These are phyloP conservation scores for Saguinus imperator DNA, from an alignment of 2,113 vertebrate species.

Conservation along the genomic window DNA sequence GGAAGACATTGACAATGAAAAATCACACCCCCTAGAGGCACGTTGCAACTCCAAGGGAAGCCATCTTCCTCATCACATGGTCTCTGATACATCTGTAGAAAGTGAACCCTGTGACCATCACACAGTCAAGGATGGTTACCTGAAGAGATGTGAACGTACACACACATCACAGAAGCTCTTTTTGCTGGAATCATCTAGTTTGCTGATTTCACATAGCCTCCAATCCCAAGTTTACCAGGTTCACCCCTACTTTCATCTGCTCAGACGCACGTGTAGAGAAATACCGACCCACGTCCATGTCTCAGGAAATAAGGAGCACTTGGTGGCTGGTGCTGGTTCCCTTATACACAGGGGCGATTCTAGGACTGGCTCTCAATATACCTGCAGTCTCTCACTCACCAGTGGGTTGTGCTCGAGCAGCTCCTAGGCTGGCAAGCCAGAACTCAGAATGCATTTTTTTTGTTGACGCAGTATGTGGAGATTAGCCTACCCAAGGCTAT, in stretches of 20 bases:
- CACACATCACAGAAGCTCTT: not conserved
- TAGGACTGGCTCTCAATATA: not conserved
- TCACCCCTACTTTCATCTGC: not conserved
- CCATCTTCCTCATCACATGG: not conserved
- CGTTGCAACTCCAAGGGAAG: not conserved
- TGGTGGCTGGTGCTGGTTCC: not conserved
- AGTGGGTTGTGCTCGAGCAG: not conserved
- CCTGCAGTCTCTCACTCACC: not conserved
- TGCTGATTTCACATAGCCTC: not conserved
- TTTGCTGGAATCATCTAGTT: not conserved
- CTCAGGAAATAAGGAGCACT: not conserved
- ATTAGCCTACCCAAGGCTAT: not conserved
- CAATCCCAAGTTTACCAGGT: not conserved
- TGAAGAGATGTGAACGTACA: not conserved
- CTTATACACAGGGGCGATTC: not conserved
- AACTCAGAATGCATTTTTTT: not conserved
- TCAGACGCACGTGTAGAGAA: not conserved
- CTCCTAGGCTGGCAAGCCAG: not conserved
- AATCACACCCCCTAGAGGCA: not conserved
- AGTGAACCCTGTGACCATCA: not conserved
- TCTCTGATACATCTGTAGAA: not conserved
- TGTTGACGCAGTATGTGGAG: not conserved
- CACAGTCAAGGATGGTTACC: not conserved
- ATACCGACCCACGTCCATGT: not conserved
- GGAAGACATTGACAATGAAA: conserved; percentile 46